A percentile compares a stretch with the other conserved stretches of the same genome.
Evolutionary conservation across 2,113 vertebrate genomes (phyloP).

Genomic region (Callipepla californica): DNA sequence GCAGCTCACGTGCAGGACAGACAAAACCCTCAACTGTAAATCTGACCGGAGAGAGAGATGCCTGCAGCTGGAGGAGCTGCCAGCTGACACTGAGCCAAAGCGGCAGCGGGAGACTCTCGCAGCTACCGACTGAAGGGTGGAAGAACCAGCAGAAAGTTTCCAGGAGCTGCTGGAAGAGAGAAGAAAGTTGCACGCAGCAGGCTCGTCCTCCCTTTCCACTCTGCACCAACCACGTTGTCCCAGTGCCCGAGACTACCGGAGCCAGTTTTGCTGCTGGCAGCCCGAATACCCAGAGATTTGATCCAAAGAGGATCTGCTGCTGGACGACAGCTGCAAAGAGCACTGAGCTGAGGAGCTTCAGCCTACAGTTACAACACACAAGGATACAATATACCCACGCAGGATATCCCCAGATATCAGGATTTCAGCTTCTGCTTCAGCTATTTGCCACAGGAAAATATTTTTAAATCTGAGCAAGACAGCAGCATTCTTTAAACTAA

Average conservation of each 20-base stretch:
- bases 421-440: background rate
- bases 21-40: background rate
- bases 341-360: background rate
- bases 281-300: background rate
- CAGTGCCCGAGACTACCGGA: fast-evolving
- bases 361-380: fast-evolving
- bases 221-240: background rate
- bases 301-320: background rate
- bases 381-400: background rate
- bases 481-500: background rate
- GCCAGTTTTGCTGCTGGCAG: background rate
- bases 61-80: conserved; percentile 1
- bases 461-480: background rate
- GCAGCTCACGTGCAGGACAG: background rate
- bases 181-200: background rate
- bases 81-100: conserved; percentile 30
- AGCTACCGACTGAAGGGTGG: fast-evolving
- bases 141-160: background rate
- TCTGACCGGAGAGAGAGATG: background rate
- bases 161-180: conserved; percentile 22
- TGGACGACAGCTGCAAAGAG: conserved; percentile 23
- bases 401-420: background rate
- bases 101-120: background rate
- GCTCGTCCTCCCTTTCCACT: background rate
- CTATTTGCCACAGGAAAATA: background rate